Conservation (phyloP, 2,888 invertebrate species). For the Lasioglossum lativentre region DNA sequence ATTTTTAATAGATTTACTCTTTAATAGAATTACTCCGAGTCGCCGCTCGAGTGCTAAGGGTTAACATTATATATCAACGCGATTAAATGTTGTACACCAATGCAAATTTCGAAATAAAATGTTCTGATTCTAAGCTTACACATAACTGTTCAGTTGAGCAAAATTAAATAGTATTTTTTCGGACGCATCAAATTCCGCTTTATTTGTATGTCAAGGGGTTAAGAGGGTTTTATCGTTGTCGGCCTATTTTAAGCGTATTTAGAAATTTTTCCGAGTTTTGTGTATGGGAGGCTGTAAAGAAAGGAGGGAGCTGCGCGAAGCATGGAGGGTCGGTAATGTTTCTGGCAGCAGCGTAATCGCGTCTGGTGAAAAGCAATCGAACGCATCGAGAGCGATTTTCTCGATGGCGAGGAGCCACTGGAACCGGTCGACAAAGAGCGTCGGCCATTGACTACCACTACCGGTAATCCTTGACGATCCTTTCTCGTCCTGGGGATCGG, state of each 20-base stretch:
- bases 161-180: too few species aligned
- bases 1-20: too few species aligned
- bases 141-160: too few species aligned
- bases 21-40: too few species aligned
- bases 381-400: constrained; percentile 17
- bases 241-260: neutral
- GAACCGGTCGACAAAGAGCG: constrained; percentile 50
- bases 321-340: neutral
- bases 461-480: constrained; percentile 76
- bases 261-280: neutral
- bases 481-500: constrained; percentile 62
- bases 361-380: neutral
- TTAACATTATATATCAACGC: too few species aligned
- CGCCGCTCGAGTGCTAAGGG: too few species aligned
- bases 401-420: constrained; percentile 22
- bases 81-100: too few species aligned
- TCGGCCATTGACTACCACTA: constrained; percentile 66
- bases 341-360: neutral
- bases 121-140: too few species aligned
- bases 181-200: too few species aligned
- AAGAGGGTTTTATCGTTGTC: neutral
- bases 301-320: neutral
- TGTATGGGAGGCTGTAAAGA: neutral
- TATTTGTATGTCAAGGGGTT: too few species aligned
- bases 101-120: too few species aligned